Base-by-base conservation (phyloP, 2,888 invertebrate species). In the Julus scanicus region DNA sequence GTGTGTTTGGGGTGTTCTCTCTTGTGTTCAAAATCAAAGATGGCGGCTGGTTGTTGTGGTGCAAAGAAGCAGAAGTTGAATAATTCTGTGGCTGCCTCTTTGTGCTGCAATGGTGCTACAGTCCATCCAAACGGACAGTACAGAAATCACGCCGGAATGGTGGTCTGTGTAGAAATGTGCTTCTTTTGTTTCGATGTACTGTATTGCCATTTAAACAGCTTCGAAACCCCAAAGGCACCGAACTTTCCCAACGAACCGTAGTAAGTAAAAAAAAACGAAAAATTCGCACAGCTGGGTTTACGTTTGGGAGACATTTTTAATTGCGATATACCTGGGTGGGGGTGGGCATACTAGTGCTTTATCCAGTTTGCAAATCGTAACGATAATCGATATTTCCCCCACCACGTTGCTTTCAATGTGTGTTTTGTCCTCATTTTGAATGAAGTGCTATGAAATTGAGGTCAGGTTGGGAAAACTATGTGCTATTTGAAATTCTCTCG, bases 181-280 rank as follows among this genome's bases (percentile, higher is more conserved):
- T 97, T 96, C 94, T 99, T 97, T 94, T 99, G 99, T 95, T 99
- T 99, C 94, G 99, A 99, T 94, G 98, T 99, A 91, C 95, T 99
- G 90, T 96, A 98, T 93, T 95, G 96, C 93, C 97, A 98, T 93
- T 94, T 99, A 91, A 96, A 98, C 93, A 97, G 96, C 92, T 94
- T 97, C 92, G 97, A 98, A 91, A 96, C 97, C 91, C 99, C 99
- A 90, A 96, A 96, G 93, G 94, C 95, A 91, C 98, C 98, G 91
- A 94, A 95, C 93, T 99, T 99, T 93, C 89, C 90, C 87, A 90
- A 90, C 87, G 90, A 90, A 86, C 90, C 90, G 57, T 90, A 90
- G 90, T 90, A 89, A 90, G 90, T 89, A 88, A 1, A 57, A 57
- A 57, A 57, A 57, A 4, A 57, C 1, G 9, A 8, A 49, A 8